Conservation (phyloP, 2,888 invertebrate genomes). For the Cybosia mesomella region DNA sequence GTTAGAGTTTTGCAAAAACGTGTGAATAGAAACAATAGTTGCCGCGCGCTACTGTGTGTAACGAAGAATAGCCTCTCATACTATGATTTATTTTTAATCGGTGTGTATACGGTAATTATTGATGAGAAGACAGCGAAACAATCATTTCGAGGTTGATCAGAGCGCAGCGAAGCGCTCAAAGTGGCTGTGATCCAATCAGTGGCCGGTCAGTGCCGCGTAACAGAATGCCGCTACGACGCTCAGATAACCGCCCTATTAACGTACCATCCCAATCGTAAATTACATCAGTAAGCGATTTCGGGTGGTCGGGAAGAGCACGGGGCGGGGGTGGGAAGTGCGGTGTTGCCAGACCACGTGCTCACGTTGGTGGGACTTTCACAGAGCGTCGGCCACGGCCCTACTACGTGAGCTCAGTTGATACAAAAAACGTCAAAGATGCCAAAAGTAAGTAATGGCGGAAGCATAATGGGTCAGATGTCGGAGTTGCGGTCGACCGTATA, state of each 20-base stretch:
- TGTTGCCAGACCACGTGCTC: background rate
- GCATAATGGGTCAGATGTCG: background rate
- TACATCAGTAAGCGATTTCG: slow-evolving; percentile 13
- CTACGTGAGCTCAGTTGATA: background rate
- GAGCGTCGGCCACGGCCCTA: background rate
- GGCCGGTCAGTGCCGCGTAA: slow-evolving; percentile 15
- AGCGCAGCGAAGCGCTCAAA: background rate
- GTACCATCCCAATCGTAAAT: slow-evolving; percentile 8
- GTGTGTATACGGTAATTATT: background rate
- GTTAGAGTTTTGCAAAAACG: background rate
- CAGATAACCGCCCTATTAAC: slow-evolving; percentile 12
- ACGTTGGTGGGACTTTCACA: background rate
- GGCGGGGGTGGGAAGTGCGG: background rate
- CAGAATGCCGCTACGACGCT: background rate
- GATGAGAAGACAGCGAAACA: background rate
- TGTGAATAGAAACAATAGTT: background rate
- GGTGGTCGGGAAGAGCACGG: background rate
- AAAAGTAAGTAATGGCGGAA: background rate
- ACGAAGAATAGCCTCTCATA: background rate
- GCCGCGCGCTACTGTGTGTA: background rate
- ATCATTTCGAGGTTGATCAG: slow-evolving; percentile 10
- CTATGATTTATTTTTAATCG: background rate
- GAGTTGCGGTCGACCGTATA: background rate
- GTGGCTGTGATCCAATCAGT: slow-evolving; percentile 19
- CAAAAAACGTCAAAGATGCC: background rate